Percentiles rank a stretch among this genome's conserved stretches.
phyloP scores from a whole-genome alignment of 2,113 vertebrate species.

The Axis porcinus region DNA sequence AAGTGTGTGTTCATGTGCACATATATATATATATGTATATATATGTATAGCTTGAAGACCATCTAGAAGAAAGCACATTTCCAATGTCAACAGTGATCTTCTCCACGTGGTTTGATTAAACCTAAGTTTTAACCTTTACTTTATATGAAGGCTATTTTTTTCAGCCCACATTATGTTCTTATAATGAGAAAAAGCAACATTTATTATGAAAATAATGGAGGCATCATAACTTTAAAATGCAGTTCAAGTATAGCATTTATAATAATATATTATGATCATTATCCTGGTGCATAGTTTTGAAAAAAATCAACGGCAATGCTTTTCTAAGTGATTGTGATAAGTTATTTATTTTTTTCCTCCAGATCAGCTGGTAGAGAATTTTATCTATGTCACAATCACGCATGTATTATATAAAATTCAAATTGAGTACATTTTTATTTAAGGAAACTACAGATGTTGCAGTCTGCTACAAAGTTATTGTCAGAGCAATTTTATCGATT shows the following conservation, averaged over 20 bases:
- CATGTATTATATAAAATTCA: neutral
- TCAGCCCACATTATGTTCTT: neutral
- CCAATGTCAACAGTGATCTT: neutral
- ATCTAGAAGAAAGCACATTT: neutral
- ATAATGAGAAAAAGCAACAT: neutral
- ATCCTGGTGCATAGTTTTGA: neutral
- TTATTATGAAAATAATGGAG: neutral
- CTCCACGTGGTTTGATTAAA: neutral
- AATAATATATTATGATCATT: neutral
- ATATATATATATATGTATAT: too few species aligned
- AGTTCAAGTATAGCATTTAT: neutral
- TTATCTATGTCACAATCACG: neutral
- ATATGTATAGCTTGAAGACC: neutral
- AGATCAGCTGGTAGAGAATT: neutral
- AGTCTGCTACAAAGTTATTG: neutral
- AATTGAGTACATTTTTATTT: neutral
- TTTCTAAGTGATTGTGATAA: neutral
- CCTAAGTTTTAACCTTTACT: neutral
- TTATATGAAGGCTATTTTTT: neutral
- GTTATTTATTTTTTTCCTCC: neutral
- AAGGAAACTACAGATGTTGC: slow-evolving; percentile 1
- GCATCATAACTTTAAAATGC: neutral
- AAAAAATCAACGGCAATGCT: neutral
- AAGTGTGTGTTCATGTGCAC: rapidly evolving
- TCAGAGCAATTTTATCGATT: neutral